Conservation (phyloP, 2,113 vertebrate genomes). For the Gadus macrocephalus region DNA sequence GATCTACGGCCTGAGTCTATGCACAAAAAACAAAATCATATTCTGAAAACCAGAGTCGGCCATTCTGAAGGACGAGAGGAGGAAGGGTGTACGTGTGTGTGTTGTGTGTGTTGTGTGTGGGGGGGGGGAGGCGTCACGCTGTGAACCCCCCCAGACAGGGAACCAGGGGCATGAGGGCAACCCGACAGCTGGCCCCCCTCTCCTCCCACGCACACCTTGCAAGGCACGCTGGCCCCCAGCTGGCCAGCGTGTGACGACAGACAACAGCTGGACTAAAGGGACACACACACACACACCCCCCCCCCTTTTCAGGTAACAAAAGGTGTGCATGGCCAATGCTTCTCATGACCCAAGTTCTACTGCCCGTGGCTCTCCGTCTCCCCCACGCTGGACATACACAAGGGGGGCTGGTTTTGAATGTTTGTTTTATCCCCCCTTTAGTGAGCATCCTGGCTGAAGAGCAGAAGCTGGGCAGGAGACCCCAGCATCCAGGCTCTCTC, state of each 20-base stretch:
- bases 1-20: background rate
- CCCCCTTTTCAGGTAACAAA: slow-evolving; percentile 16
- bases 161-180: slow-evolving; percentile 25
- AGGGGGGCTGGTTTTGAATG: too few species aligned
- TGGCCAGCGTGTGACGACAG: slow-evolving; percentile 65
- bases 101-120: too few species aligned
- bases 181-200: slow-evolving; percentile 61
- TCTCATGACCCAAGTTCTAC: background rate
- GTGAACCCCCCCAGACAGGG: too few species aligned
- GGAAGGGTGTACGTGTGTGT: too few species aligned
- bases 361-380: too few species aligned
- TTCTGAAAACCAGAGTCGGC: too few species aligned
- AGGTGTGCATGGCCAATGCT: slow-evolving; percentile 31
- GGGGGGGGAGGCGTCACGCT: too few species aligned
- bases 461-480: slow-evolving; percentile 11
- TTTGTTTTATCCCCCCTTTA: too few species aligned
- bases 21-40: too few species aligned
- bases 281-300: background rate
- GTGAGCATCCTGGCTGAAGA: too few species aligned
- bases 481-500: slow-evolving; percentile 3
- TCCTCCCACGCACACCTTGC: background rate
- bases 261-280: slow-evolving; percentile 66
- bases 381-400: too few species aligned
- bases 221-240: slow-evolving; percentile 44
- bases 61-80: too few species aligned